A percentile compares a stretch with the other conserved stretches of the same genome.
Conservation (phyloP, 2,113 vertebrate genomes). For the Eudorcas thomsonii region DNA sequence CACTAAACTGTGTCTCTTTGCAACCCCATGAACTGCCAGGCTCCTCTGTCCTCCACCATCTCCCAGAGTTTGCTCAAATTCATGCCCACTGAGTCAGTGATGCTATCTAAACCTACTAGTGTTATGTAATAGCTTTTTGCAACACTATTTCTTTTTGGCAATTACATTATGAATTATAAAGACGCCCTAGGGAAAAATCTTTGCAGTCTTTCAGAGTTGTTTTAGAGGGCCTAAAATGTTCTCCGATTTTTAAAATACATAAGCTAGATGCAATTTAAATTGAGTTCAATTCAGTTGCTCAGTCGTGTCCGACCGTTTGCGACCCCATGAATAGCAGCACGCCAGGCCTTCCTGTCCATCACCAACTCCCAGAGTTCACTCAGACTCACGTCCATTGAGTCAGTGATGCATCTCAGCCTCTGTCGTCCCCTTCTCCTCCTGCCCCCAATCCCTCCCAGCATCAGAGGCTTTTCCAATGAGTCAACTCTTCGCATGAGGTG, state of each 20-base stretch:
- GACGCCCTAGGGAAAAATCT: not conserved
- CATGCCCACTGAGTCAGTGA: not conserved
- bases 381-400: too few relatives aligned
- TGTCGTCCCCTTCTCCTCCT: too few relatives aligned
- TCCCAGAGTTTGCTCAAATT: not conserved
- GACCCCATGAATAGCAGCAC: too few relatives aligned
- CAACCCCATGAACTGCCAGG: not conserved
- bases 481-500: too few relatives aligned
- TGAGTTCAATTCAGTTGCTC: not conserved
- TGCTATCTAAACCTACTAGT: not conserved
- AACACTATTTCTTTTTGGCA: not conserved
- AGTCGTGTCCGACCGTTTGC: too few relatives aligned
- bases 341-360: too few relatives aligned
- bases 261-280: not conserved
- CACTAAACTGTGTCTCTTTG: not conserved
- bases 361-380: too few relatives aligned
- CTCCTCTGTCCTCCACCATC: not conserved
- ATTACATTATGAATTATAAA: slow-evolving; percentile 4
- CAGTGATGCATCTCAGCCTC: too few relatives aligned
- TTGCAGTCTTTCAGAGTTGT: not conserved
- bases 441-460: too few relatives aligned
- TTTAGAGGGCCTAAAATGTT: not conserved
- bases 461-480: too few relatives aligned
- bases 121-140: not conserved
- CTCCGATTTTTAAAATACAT: not conserved